phyloP scores from a whole-genome alignment of 2,888 invertebrate genomes.

The Leucania comma region DNA sequence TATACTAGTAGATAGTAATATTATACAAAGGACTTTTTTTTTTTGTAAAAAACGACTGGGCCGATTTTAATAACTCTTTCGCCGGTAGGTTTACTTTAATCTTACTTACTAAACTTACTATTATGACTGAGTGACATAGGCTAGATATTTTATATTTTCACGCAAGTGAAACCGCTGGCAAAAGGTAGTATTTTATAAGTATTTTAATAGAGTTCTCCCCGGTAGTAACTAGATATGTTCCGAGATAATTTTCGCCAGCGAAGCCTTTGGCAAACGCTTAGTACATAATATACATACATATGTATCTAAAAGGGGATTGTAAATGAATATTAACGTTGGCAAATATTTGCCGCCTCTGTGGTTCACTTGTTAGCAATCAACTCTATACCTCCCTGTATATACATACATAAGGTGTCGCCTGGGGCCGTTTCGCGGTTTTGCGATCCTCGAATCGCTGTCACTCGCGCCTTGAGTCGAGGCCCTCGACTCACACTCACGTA shows the following conservation, averaged over 20 bases:
- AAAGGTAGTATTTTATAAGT: no score
- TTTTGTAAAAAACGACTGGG: no score
- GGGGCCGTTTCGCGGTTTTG: slow-evolving; percentile 39
- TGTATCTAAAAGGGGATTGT: slow-evolving; percentile 31
- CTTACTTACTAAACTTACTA: no score
- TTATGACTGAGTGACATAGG: no score
- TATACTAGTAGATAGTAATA: no score
- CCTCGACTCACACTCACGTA: slow-evolving; percentile 70
- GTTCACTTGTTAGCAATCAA: slow-evolving; percentile 61
- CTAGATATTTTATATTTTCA: no score
- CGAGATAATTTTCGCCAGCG: not conserved
- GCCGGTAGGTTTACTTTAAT: no score
- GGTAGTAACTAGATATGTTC: not conserved
- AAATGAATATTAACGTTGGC: slow-evolving; percentile 61
- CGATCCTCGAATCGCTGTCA: slow-evolving; percentile 65
- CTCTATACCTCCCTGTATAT: slow-evolving; percentile 33
- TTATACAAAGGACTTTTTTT: no score
- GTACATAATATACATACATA: slow-evolving; percentile 5
- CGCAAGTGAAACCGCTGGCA: no score
- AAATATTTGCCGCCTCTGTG: slow-evolving; percentile 53
- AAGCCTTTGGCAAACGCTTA: not conserved
- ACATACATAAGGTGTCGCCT: slow-evolving; percentile 13
- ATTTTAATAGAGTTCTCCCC: no score
- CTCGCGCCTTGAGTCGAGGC: slow-evolving; percentile 37
- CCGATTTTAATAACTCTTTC: no score